Conservation (phyloP, 2,113 vertebrate species). For the Poecile atricapillus region DNA sequence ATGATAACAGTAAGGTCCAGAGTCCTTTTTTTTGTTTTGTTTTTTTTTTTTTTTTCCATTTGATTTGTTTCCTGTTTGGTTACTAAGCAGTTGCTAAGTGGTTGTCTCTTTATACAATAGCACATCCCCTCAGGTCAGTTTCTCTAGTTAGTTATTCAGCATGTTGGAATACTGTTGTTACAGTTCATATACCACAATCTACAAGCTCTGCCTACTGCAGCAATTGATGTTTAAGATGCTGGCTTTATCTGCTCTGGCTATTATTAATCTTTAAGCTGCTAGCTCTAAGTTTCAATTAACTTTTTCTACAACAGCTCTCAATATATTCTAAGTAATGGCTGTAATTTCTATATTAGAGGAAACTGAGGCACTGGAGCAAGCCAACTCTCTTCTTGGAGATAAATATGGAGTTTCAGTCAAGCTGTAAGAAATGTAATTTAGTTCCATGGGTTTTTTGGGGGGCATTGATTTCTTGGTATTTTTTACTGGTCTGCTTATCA, state of each 20-base stretch:
- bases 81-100: background rate
- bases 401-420: background rate
- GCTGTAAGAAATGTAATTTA: background rate
- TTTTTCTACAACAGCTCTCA: background rate
- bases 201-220: background rate
- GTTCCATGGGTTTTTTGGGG: background rate
- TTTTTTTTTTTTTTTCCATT: background rate
- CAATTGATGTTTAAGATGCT: background rate
- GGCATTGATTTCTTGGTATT: background rate
- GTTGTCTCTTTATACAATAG: background rate
- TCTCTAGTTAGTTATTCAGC: background rate
- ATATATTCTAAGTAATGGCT: background rate
- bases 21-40: background rate
- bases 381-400: background rate
- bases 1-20: background rate
- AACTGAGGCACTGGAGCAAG: conserved; percentile 1
- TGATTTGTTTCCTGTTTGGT: background rate
- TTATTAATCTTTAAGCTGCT: background rate
- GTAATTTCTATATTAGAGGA: background rate
- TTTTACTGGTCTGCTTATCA: background rate
- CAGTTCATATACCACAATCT: background rate
- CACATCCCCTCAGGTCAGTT: background rate
- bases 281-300: background rate
- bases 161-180: background rate
- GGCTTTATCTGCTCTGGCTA: background rate